Conservation (phyloP, 2,888 invertebrate species). For the Keiferia lycopersicella region DNA sequence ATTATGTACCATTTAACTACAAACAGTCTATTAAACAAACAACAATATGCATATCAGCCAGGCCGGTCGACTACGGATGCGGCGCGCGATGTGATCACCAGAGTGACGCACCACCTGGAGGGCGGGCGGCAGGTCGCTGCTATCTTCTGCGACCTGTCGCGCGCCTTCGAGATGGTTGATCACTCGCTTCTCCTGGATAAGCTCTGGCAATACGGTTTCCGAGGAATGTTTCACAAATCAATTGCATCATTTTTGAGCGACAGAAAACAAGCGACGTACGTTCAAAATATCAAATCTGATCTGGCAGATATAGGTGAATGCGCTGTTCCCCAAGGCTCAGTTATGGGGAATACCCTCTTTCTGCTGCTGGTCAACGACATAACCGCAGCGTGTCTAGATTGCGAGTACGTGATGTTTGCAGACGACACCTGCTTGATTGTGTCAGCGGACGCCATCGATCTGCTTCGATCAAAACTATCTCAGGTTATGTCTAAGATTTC, state of each 20-base stretch:
- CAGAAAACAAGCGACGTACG: neutral
- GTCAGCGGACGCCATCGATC: neutral
- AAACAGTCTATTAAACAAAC: slow-evolving; percentile 22
- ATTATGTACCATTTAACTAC: neutral
- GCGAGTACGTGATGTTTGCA: slow-evolving; percentile 24
- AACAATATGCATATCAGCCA: slow-evolving; percentile 27
- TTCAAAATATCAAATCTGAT: neutral
- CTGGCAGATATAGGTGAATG: slow-evolving; percentile 11
- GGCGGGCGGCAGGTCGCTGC: slow-evolving; percentile 24
- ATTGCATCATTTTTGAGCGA: neutral
- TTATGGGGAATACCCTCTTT: slow-evolving; percentile 27
- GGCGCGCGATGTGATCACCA: slow-evolving; percentile 17
- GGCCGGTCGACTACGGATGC: slow-evolving; percentile 24
- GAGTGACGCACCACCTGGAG: slow-evolving; percentile 24
- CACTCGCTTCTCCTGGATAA: slow-evolving; percentile 21
- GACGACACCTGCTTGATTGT: slow-evolving; percentile 23
- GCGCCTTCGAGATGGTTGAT: neutral
- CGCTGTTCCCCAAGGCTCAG: slow-evolving; percentile 27
- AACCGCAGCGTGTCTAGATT: slow-evolving; percentile 5
- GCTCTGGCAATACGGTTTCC: slow-evolving; percentile 6
- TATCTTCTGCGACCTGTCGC: neutral
- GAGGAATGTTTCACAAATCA: slow-evolving; percentile 6
- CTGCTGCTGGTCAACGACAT: slow-evolving; percentile 25
- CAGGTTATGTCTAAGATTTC: neutral
- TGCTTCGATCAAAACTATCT: neutral